Evolutionary conservation across 2,888 invertebrate species (phyloP).

Genomic region (Zhengitettix transpicula): DNA sequence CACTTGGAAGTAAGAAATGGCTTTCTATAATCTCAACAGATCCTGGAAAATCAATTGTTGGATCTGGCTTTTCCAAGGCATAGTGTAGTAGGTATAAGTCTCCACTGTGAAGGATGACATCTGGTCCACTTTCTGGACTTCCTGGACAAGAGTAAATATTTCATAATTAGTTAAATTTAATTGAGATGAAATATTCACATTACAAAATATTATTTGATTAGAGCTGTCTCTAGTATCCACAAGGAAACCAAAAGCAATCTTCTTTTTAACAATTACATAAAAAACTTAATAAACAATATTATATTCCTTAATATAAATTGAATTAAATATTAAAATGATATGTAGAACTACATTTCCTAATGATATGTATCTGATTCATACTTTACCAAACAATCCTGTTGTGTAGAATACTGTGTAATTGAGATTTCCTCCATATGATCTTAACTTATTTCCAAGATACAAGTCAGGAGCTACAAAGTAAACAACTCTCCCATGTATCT

Average conservation of each 20-base stretch:
- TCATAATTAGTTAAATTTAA: too few relatives aligned
- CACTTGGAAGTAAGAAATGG: conserved; percentile 52
- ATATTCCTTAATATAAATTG: too few relatives aligned
- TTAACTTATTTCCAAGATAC: conserved; percentile 69
- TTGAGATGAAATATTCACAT: too few relatives aligned
- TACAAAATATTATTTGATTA: too few relatives aligned
- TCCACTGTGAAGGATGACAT: conserved; percentile 63
- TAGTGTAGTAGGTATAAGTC: conserved; percentile 52
- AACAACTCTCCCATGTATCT: conserved; percentile 30
- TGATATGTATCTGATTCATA: neutral
- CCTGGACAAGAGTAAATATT: conserved; percentile 15
- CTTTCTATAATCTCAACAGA: conserved; percentile 57
- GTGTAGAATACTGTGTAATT: conserved; percentile 60
- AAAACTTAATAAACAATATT: too few relatives aligned
- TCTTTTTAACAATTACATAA: too few relatives aligned
- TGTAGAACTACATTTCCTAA: conserved; percentile 16
- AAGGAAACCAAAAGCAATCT: too few relatives aligned
- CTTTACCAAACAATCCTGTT: conserved; percentile 36
- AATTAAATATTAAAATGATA: too few relatives aligned
- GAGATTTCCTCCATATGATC: conserved; percentile 75
- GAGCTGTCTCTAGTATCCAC: too few relatives aligned
- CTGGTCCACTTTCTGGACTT: conserved; percentile 49
- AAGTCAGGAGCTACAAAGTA: conserved; percentile 62
- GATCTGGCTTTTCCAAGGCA: conserved; percentile 66
- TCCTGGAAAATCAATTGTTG: conserved; percentile 44